phyloP scores from a whole-genome alignment of 2,797 vertebrate genomes.

The Girardinus metallicus region DNA sequence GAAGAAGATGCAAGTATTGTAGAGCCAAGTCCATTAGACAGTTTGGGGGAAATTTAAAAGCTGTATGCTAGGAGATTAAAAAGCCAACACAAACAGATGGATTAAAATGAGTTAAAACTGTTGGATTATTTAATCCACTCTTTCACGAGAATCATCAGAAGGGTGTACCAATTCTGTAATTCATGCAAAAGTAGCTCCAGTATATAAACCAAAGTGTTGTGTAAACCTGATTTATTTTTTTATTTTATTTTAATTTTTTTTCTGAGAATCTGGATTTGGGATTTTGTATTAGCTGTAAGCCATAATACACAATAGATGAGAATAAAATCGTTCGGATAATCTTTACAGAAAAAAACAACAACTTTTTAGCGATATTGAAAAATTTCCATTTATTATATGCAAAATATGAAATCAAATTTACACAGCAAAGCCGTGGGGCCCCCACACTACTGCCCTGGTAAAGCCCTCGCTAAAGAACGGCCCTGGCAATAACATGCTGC shows the following conservation, averaged over 20 bases:
- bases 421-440: neutral
- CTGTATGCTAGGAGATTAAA: neutral
- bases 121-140: neutral
- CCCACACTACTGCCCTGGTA: neutral
- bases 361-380: neutral
- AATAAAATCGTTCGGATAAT: neutral
- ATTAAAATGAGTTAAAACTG: neutral
- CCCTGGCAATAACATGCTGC: neutral
- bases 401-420: neutral
- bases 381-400: neutral
- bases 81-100: neutral
- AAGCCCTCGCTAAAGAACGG: neutral
- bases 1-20: neutral
- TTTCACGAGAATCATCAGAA: neutral
- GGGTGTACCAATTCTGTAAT: neutral
- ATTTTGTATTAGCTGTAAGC: neutral
- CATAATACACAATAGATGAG: neutral
- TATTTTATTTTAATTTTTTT: neutral
- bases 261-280: neutral
- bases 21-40: neutral
- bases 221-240: neutral
- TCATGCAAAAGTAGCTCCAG: neutral
- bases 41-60: neutral
- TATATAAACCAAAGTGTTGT: neutral
- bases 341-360: neutral